phyloP scores from a whole-genome alignment of 2,113 vertebrate genomes.

The Tragelaphus scriptus region DNA sequence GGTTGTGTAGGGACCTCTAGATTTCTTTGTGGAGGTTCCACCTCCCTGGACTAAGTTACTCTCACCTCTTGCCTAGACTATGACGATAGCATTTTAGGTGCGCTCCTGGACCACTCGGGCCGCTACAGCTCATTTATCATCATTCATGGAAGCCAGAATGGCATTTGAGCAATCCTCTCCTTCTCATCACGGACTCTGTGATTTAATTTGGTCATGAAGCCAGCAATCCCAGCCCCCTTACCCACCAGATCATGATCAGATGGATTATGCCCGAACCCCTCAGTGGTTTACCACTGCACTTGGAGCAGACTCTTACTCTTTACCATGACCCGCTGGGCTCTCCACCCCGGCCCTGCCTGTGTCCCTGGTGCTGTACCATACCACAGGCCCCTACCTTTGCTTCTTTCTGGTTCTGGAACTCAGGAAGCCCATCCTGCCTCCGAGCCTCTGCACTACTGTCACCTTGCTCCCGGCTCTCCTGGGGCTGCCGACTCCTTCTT shows the following conservation, averaged over 20 bases:
- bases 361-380: neutral
- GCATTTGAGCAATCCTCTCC: neutral
- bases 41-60: neutral
- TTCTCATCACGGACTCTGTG: neutral
- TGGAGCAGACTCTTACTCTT: neutral
- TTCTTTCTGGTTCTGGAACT: neutral
- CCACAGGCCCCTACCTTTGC: neutral
- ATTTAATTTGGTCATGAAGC: neutral
- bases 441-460: neutral
- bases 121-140: neutral
- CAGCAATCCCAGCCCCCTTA: neutral
- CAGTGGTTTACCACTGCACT: neutral
- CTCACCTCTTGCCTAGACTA: neutral
- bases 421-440: neutral
- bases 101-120: neutral
- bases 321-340: neutral
- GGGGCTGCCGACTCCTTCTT: neutral
- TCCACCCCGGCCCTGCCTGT: too few species aligned
- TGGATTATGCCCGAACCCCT: neutral
- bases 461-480: neutral
- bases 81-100: too few species aligned
- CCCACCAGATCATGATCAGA: neutral
- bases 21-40: neutral
- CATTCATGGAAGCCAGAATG: neutral
- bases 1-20: neutral